phyloP scores from a whole-genome alignment of 35 echinoderm and acorn worm genomes.

The Eucidaris tribuloides region DNA sequence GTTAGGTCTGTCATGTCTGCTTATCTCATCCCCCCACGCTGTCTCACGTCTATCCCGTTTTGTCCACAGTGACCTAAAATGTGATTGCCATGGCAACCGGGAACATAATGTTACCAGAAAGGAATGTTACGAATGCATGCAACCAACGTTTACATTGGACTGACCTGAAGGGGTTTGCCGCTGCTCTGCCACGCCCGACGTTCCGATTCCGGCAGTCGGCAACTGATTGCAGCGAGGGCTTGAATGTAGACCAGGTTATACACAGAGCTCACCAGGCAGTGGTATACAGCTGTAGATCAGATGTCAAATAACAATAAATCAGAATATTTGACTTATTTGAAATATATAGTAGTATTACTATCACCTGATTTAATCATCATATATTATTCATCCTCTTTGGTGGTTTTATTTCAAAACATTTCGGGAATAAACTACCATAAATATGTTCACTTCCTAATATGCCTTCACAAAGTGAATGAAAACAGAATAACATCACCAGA shows the following conservation, averaged over 20 bases:
- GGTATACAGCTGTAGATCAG: slow-evolving; percentile 56
- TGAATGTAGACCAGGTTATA: slow-evolving; percentile 70
- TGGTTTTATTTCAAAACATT: not conserved
- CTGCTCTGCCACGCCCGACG: slow-evolving; percentile 69
- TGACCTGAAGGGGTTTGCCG: slow-evolving; percentile 33
- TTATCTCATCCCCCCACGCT: no score
- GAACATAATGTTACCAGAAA: no score
- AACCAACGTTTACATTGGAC: no score
- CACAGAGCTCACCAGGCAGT: slow-evolving; percentile 50
- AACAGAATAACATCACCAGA: no score
- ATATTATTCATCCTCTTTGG: not conserved
- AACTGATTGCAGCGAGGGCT: slow-evolving; percentile 67
- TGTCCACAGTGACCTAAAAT: no score
- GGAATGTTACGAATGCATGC: no score
- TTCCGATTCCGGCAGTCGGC: slow-evolving; percentile 69
- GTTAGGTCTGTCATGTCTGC: no score
- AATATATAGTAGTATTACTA: not conserved
- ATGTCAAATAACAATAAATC: not conserved
- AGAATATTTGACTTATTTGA: not conserved
- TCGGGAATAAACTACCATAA: not conserved
- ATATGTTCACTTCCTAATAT: no score
- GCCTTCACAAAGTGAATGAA: no score
- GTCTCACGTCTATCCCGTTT: no score
- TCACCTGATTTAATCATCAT: not conserved
- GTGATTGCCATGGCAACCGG: no score